phyloP scores from a whole-genome alignment of 2,797 vertebrate species.

The Rallus crepitans region DNA sequence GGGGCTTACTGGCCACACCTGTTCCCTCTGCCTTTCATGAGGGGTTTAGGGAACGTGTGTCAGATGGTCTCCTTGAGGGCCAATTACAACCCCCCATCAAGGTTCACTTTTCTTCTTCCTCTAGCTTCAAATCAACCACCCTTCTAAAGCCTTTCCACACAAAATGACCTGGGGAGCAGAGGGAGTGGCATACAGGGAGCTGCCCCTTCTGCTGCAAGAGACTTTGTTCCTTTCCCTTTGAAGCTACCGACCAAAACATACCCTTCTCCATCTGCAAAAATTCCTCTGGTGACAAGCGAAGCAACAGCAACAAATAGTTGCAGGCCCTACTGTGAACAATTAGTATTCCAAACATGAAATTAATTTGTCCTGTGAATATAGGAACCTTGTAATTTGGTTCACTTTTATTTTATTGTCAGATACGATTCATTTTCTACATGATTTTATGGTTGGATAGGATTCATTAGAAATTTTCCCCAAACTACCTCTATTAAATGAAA shows the following conservation, averaged over 20 bases:
- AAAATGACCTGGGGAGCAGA: neutral
- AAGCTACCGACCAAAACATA: neutral
- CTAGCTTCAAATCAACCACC: neutral
- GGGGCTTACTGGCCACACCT: neutral
- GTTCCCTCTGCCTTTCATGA: neutral
- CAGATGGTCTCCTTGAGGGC: neutral
- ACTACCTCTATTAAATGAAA: constrained; percentile 65
- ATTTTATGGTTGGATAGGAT: constrained; percentile 83
- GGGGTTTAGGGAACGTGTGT: accelerated
- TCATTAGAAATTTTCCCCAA: constrained; percentile 77
- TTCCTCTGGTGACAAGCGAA: neutral
- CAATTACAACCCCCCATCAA: neutral
- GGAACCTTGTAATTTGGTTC: constrained; percentile 80
- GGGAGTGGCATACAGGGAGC: neutral
- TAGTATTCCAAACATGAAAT: constrained; percentile 85
- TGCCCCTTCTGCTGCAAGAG: neutral
- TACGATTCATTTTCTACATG: constrained; percentile 80
- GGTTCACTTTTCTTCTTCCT: neutral
- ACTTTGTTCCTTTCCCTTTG: neutral
- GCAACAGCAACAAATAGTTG: neutral
- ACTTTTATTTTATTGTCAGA: constrained; percentile 85
- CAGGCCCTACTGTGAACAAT: constrained; percentile 65
- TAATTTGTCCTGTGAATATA: constrained; percentile 79
- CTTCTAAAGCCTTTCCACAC: neutral
- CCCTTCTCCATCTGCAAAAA: neutral